These are phyloP conservation scores for Hermodice carunculata DNA, from an alignment of 2,888 invertebrate genomes.

Conservation along the genomic window DNA sequence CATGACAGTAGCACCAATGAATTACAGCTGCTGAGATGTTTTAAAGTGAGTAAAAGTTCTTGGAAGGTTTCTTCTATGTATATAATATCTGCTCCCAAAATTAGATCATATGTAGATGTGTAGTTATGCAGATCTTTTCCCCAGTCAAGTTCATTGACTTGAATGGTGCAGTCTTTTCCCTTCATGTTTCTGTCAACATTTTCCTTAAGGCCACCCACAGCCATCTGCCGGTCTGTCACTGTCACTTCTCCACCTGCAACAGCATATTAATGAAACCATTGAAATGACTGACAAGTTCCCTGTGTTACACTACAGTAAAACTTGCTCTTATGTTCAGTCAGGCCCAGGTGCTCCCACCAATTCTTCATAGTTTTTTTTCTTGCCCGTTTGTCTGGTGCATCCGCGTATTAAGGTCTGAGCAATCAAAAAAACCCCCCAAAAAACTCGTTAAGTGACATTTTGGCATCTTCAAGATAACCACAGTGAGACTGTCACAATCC, in stretches of 20 bases:
- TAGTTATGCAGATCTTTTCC: slow-evolving; percentile 45
- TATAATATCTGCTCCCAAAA: slow-evolving; percentile 68
- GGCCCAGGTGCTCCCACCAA: too few relatives aligned
- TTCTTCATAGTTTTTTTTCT: too few relatives aligned
- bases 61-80: slow-evolving; percentile 67
- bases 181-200: slow-evolving; percentile 47
- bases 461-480: too few relatives aligned
- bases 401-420: too few relatives aligned
- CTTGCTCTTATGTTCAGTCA: too few relatives aligned
- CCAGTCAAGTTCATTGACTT: slow-evolving; percentile 58
- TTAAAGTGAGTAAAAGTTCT: slow-evolving; percentile 42
- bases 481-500: too few relatives aligned
- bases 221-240: slow-evolving; percentile 57
- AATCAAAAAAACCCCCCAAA: too few relatives aligned
- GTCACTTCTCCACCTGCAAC: slow-evolving; percentile 60
- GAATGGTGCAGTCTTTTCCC: neutral
- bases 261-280: too few relatives aligned
- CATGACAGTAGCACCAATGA: slow-evolving; percentile 58
- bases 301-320: too few relatives aligned
- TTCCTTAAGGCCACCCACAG: slow-evolving; percentile 44
- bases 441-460: too few relatives aligned
- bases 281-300: too few relatives aligned
- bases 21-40: slow-evolving; percentile 41
- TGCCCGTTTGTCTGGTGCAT: too few relatives aligned
- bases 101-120: slow-evolving; percentile 51